Percentiles rank a stretch among this genome's conserved stretches.
phyloP scores from a whole-genome alignment of 1,140 invertebrate species.

The Apis dorsata region DNA sequence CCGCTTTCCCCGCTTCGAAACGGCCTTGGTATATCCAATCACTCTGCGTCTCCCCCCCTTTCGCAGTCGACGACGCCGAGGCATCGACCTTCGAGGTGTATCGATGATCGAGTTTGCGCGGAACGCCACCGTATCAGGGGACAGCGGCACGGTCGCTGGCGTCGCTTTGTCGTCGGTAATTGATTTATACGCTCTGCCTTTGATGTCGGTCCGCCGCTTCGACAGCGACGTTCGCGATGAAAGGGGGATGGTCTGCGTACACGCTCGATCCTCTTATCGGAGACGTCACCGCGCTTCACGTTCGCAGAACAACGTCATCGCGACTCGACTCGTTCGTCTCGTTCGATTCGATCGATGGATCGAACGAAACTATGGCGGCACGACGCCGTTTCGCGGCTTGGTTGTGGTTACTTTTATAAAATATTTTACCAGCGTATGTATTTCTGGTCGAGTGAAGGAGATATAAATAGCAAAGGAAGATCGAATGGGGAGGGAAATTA shows the following conservation, averaged over 20 bases:
- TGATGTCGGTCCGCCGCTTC: slow-evolving; percentile 63
- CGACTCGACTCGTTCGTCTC: neutral
- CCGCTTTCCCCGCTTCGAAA: neutral
- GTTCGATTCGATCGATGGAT: neutral
- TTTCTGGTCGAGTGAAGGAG: neutral
- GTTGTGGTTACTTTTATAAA: no score
- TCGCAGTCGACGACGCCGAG: slow-evolving; percentile 55
- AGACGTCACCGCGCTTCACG: neutral
- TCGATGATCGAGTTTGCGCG: slow-evolving; percentile 69
- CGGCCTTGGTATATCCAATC: neutral
- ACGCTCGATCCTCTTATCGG: slow-evolving; percentile 20
- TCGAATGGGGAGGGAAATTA: neutral
- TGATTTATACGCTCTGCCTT: slow-evolving; percentile 69
- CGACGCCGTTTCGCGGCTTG: neutral
- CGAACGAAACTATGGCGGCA: neutral
- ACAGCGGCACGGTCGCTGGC: slow-evolving; percentile 47
- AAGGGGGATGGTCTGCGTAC: neutral
- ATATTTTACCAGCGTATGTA: neutral
- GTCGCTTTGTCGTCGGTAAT: slow-evolving; percentile 68
- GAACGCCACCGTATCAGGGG: slow-evolving; percentile 51
- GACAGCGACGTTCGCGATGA: slow-evolving; percentile 40
- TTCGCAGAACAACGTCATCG: neutral
- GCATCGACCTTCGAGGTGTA: slow-evolving; percentile 59
- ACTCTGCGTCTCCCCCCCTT: neutral
- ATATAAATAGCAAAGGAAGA: neutral